Percentiles rank a stretch among this genome's conserved stretches.
Evolutionary conservation across 1,140 invertebrate species (phyloP).

Genomic region (Atta cephalotes): DNA sequence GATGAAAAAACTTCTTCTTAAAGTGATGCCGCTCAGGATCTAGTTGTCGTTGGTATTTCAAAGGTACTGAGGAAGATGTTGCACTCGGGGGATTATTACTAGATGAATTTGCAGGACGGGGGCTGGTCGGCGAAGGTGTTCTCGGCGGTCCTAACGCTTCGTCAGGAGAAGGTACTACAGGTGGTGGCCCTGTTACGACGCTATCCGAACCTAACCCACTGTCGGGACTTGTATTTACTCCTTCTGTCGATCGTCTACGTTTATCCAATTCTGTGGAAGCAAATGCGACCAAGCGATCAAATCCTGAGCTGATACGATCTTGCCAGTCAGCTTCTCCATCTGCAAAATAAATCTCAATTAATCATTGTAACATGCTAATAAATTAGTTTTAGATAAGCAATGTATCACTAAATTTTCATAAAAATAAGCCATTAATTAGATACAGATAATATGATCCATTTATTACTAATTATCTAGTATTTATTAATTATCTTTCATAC

Average conservation of each 20-base stretch:
- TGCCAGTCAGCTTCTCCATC: conserved; percentile 92
- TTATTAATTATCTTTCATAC: not conserved
- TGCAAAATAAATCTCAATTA: conserved; percentile 73
- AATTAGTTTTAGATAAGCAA: conserved; percentile 19
- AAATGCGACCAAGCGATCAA: conserved; percentile 94
- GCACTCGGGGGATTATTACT: conserved; percentile 66
- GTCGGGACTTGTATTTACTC: conserved; percentile 92
- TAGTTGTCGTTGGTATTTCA: conserved; percentile 89
- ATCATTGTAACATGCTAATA: not conserved
- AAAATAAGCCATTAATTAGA: conserved; percentile 84
- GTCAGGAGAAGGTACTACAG: conserved; percentile 86
- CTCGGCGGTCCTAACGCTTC: conserved; percentile 88
- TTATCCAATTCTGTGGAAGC: conserved; percentile 94
- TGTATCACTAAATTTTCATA: conserved; percentile 80
- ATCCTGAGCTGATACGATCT: conserved; percentile 94
- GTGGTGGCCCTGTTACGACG: conserved; percentile 87
- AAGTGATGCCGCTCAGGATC: conserved; percentile 90
- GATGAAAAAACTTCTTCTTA: conserved; percentile 93
- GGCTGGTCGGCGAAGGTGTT: conserved; percentile 90
- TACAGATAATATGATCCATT: not conserved
- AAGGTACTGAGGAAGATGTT: conserved; percentile 85
- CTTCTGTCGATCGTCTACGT: conserved; percentile 91
- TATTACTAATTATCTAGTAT: too few species aligned
- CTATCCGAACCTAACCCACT: conserved; percentile 91
- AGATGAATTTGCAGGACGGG: conserved; percentile 85